A percentile compares a stretch with the other conserved stretches of the same genome.
Conservation (phyloP, 2,113 vertebrate species). For the Panthera uncia region DNA sequence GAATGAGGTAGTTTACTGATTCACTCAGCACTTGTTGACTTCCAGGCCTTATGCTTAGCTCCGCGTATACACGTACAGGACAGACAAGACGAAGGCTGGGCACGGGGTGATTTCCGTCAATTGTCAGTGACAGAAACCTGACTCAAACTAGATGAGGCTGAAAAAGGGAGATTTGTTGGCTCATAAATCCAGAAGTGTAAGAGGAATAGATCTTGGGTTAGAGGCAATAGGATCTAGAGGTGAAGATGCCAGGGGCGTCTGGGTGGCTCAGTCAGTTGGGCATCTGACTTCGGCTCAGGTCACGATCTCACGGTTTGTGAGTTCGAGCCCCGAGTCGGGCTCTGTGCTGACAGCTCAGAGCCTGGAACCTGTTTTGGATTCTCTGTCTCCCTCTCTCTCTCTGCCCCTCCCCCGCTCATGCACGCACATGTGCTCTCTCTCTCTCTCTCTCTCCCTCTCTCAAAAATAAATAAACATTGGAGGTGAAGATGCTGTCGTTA, state of each 20-base stretch:
- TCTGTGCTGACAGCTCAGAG: too few relatives aligned
- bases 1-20: neutral
- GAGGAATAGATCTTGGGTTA: neutral
- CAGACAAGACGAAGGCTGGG: neutral
- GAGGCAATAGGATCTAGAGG: neutral
- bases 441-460: too few relatives aligned
- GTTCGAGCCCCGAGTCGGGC: accelerated
- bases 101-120: neutral
- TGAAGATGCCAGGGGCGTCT: neutral
- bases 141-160: neutral
- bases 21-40: neutral
- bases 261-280: too few relatives aligned
- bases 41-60: neutral
- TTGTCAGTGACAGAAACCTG: neutral
- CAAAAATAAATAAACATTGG: neutral
- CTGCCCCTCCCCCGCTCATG: too few relatives aligned
- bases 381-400: too few relatives aligned
- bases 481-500: neutral
- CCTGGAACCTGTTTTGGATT: too few relatives aligned
- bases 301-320: too few relatives aligned
- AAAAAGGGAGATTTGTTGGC: neutral
- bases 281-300: too few relatives aligned
- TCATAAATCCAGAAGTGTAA: neutral
- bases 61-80: neutral
- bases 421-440: too few relatives aligned